Base-by-base conservation (phyloP, 2,888 invertebrate species). In the Mythimna albipuncta region DNA sequence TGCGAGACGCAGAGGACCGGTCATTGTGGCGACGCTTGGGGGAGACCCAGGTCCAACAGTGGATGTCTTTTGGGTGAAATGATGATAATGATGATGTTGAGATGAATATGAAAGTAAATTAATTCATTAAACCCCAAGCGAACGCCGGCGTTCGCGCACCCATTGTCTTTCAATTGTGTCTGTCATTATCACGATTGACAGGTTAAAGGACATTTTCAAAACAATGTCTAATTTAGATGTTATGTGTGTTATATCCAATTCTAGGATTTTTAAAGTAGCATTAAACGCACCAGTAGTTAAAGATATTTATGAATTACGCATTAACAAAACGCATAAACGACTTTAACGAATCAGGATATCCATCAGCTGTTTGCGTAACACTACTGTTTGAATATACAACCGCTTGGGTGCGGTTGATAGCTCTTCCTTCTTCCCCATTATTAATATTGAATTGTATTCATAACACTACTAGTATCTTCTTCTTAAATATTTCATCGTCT, bases 291-390 rank as follows among this genome's bases (percentile, higher is more conserved):
- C 13, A 61, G 19, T 72, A 13, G 6, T 7, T 47, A 21, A 13
- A 57, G 10, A 63, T 21, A 50, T 35, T 35, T 52, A 47, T 68
- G 41, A 69, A 69, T 47, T 44, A 55, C 7, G 32, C 11, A 61
- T 26, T n/a, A 35, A 35, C 11, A 26, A 32, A 44, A n/a, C 16
- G 35, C 59, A 19, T 52, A 55, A 61, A 13, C 38, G 52, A 19
- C 11, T 62, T 41, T 58, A 65, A 57, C 16, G 6, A 63, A 38
- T 6, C 52, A 66, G 73, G 79, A 79, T 79, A 79, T 73, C 10
- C 52, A n/a, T n/a, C n/a, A 72, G 50, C 35, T 44, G 38, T 65
- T 75, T 75, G 19, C 65, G 57, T 69, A 81, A 75, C 38, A 6
- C 4, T 35, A 54, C 11, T 21, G 62, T 16, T 77, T 2, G 6